These are phyloP conservation scores for Eretmocerus hayati DNA, from an alignment of 2,888 invertebrate species.

Conservation along the genomic window DNA sequence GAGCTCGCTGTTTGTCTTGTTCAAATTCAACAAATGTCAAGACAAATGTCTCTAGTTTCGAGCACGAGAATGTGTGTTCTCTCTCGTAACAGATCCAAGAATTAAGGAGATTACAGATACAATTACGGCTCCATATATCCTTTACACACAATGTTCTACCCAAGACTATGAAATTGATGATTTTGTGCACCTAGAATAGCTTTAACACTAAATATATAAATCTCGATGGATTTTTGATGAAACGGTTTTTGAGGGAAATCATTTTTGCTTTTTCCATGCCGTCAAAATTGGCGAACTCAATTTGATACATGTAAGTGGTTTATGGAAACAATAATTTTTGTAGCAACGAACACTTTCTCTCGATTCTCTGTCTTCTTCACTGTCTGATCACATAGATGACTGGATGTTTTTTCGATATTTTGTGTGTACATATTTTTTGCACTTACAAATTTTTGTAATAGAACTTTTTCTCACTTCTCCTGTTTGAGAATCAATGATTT, in stretches of 20 bases:
- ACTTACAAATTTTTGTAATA: constrained; percentile 5
- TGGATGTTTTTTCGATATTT: constrained; percentile 8
- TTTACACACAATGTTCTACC: no score
- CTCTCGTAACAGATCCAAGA: no score
- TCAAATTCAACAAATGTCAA: no score
- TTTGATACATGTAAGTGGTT: constrained; percentile 40
- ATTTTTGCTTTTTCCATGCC: constrained; percentile 42
- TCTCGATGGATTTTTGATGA: constrained; percentile 39
- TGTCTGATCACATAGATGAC: background rate
- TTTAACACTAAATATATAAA: no score
- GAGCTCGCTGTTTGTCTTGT: no score
- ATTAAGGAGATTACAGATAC: no score
- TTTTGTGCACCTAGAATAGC: constrained; percentile 25
- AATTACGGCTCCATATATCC: no score
- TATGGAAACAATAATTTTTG: constrained; percentile 32
- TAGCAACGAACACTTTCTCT: constrained; percentile 30
- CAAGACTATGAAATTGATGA: no score
- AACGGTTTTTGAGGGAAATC: constrained; percentile 42
- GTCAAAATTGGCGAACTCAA: constrained; percentile 42
- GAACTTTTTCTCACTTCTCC: constrained; percentile 24
- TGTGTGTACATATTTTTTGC: constrained; percentile 4
- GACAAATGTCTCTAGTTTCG: no score
- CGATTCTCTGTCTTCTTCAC: constrained; percentile 23
- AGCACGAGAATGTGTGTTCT: no score
- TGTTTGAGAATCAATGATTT: no score